Evolutionary conservation across 2,888 invertebrate genomes (phyloP).

Genomic region (Endotricha flammealis): DNA sequence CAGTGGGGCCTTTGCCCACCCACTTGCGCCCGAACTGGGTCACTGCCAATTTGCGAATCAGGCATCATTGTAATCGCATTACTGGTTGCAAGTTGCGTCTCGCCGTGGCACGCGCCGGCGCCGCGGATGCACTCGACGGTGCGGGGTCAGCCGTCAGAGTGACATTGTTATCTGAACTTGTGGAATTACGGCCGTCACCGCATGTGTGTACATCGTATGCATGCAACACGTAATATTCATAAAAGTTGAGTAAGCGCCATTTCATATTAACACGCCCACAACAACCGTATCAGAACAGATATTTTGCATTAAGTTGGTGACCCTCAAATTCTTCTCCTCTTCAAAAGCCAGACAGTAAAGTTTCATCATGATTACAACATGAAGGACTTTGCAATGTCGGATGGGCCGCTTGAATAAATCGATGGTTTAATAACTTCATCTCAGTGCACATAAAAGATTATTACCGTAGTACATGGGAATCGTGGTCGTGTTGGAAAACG

Average conservation of each 20-base stretch:
- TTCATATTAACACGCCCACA: slow-evolving; percentile 5
- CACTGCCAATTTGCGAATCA: slow-evolving; percentile 54
- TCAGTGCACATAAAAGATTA: slow-evolving; percentile 44
- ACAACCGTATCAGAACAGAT: slow-evolving; percentile 1
- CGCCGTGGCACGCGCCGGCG: slow-evolving; percentile 30
- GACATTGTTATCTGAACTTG: slow-evolving; percentile 53
- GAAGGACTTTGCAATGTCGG: slow-evolving; percentile 6
- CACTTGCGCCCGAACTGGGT: slow-evolving; percentile 44
- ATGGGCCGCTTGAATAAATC: slow-evolving; percentile 23
- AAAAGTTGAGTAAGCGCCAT: slow-evolving; percentile 18
- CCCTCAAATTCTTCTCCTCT: slow-evolving; percentile 9
- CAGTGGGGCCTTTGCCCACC: slow-evolving; percentile 32
- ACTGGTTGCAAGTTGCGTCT: slow-evolving; percentile 31
- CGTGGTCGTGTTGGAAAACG: slow-evolving; percentile 43
- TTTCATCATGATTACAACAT: slow-evolving; percentile 1
- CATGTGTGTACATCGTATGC: background rate
- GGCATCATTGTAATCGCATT: slow-evolving; percentile 52
- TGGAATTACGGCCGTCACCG: slow-evolving; percentile 17
- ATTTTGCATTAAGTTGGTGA: slow-evolving; percentile 7
- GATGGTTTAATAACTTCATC: slow-evolving; percentile 50
- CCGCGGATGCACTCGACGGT: slow-evolving; percentile 25
- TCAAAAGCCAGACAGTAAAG: slow-evolving; percentile 6
- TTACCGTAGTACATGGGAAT: slow-evolving; percentile 36
- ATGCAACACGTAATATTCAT: background rate
- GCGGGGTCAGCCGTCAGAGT: slow-evolving; percentile 36